These are phyloP conservation scores for Microctenopoma stevenorrisi DNA, from an alignment of 2,797 vertebrate genomes.

Conservation along the genomic window DNA sequence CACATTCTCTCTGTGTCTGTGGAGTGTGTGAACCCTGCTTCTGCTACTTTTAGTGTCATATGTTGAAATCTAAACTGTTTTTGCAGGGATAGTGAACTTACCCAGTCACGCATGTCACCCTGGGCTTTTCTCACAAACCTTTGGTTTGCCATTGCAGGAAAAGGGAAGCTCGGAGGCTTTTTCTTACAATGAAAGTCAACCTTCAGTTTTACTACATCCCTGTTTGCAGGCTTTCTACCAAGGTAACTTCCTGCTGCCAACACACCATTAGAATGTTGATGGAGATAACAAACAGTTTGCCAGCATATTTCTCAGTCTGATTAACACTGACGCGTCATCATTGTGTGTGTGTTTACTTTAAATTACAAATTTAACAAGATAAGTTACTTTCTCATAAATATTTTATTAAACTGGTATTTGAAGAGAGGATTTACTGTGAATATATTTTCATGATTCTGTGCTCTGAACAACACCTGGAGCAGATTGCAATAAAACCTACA, in stretches of 20 bases:
- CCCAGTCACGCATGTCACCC: neutral
- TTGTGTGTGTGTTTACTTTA: too few relatives aligned
- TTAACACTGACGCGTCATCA: too few relatives aligned
- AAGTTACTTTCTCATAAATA: too few relatives aligned
- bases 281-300: neutral
- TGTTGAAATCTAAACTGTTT: conserved; percentile 8
- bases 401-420: too few relatives aligned
- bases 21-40: neutral
- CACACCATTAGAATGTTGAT: neutral
- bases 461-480: too few relatives aligned
- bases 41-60: neutral
- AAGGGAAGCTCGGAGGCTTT: conserved; percentile 88
- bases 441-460: too few relatives aligned
- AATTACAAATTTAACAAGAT: too few relatives aligned
- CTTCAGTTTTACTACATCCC: conserved; percentile 95
- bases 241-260: conserved; percentile 64
- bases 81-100: neutral
- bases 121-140: neutral
- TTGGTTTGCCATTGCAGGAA: conserved; percentile 82
- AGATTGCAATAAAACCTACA: neutral
- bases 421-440: too few relatives aligned
- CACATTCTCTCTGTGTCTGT: neutral
- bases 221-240: conserved; percentile 66
- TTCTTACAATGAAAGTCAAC: conserved; percentile 89
- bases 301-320: neutral